A percentile compares a stretch with the other conserved stretches of the same genome.
These are phyloP conservation scores for Pelusios castaneus DNA, from an alignment of 2,113 vertebrate genomes.

Conservation along the genomic window DNA sequence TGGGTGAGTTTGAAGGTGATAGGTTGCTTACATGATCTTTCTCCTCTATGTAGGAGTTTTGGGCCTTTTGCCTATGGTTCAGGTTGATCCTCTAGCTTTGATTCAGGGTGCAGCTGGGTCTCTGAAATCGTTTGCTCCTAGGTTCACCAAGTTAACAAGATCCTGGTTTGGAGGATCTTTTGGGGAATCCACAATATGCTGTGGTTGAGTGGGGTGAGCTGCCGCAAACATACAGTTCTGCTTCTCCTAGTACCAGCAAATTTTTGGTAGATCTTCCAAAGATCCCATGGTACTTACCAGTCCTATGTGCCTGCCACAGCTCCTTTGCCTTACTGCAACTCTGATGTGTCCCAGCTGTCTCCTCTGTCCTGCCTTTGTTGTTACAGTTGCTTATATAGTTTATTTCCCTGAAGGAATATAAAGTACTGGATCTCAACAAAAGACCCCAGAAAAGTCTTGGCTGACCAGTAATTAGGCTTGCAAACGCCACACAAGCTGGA, in stretches of 20 bases:
- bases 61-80: too few species aligned
- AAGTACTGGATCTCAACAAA: not conserved
- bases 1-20: too few species aligned
- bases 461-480: not conserved
- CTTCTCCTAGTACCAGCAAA: not conserved
- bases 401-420: not conserved
- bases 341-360: not conserved
- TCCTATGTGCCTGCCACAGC: not conserved
- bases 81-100: too few species aligned
- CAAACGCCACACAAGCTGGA: not conserved
- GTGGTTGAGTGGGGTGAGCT: not conserved
- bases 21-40: too few species aligned
- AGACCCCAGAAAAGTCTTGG: too few species aligned
- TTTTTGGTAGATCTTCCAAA: not conserved
- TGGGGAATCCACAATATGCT: not conserved
- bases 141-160: too few species aligned
- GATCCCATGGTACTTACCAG: not conserved
- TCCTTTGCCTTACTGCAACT: not conserved
- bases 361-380: not conserved
- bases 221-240: not conserved
- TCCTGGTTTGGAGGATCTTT: not conserved
- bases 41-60: too few species aligned
- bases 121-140: too few species aligned
- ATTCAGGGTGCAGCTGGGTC: too few species aligned
- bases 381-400: not conserved